These are phyloP conservation scores for Xestobium rufovillosum DNA, from an alignment of 2,888 invertebrate genomes.

Conservation along the genomic window DNA sequence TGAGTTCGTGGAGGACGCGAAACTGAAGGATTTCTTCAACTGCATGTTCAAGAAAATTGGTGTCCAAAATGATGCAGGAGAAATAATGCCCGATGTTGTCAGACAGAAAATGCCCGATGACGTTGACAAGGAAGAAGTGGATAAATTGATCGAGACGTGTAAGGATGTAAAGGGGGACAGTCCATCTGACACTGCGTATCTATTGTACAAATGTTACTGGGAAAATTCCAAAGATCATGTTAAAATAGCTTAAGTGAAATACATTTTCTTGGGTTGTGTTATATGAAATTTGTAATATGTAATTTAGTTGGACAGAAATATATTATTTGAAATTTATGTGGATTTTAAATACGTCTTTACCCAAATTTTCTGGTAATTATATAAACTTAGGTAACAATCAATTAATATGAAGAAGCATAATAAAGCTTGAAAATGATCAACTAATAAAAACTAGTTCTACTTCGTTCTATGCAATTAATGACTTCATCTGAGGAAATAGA, in stretches of 20 bases:
- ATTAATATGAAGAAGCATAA: too few species aligned
- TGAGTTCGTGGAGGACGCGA: conserved; percentile 29
- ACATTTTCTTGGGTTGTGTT: too few species aligned
- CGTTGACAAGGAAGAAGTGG: conserved; percentile 1
- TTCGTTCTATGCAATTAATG: too few species aligned
- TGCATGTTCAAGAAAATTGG: conserved; percentile 23
- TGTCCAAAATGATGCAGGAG: conserved; percentile 14
- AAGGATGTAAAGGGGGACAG: not conserved
- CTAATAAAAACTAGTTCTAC: too few species aligned
- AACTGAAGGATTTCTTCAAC: conserved; percentile 27
- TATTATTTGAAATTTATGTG: too few species aligned
- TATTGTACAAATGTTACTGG: conserved; percentile 1
- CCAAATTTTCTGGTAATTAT: too few species aligned
- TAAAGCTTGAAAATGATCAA: too few species aligned
- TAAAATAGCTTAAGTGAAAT: not conserved
- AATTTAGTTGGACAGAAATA: too few species aligned
- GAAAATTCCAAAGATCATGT: not conserved
- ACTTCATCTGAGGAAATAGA: too few species aligned
- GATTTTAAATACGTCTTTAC: too few species aligned
- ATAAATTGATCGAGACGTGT: not conserved
- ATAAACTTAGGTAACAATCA: too few species aligned
- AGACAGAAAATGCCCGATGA: conserved; percentile 3
- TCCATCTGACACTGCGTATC: not conserved
- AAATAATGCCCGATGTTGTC: not conserved
- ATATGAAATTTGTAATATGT: too few species aligned